These are phyloP conservation scores for Platygyra sinensis DNA, from an alignment of 64 coral and sea anemone genomes.

Conservation along the genomic window DNA sequence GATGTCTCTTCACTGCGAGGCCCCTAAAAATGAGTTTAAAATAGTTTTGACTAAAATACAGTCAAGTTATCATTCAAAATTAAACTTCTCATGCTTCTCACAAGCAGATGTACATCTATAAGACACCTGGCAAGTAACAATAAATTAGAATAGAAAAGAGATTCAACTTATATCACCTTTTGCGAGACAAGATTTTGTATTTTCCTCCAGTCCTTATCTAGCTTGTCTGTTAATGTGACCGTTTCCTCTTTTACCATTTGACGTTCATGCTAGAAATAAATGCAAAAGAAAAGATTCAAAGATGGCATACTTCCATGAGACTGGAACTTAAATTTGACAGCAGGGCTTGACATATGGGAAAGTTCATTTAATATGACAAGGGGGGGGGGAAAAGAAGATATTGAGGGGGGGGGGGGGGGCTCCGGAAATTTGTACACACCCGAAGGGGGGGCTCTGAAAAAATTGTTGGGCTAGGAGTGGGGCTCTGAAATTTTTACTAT, in stretches of 20 bases:
- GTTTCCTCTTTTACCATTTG: constrained; percentile 88
- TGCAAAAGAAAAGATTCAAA: not conserved
- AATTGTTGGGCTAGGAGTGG: too few relatives aligned
- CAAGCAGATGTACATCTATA: not conserved
- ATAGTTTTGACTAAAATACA: not conserved
- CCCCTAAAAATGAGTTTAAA: not conserved
- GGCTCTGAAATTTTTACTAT: too few relatives aligned
- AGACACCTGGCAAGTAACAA: not conserved
- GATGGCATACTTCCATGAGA: too few relatives aligned
- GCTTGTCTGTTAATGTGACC: constrained; percentile 66
- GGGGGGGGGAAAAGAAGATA: too few relatives aligned
- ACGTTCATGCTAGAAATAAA: constrained; percentile 76
- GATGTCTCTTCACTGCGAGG: not conserved
- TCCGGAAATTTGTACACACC: too few relatives aligned
- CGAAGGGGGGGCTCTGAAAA: too few relatives aligned
- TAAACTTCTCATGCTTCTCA: too few relatives aligned
- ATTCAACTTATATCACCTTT: constrained; percentile 26
- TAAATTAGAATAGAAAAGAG: not conserved
- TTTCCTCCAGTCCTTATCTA: constrained; percentile 80
- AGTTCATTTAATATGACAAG: too few relatives aligned
- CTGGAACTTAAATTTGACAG: too few relatives aligned
- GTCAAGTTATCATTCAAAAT: too few relatives aligned
- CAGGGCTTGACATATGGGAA: too few relatives aligned
- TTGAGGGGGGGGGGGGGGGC: too few relatives aligned
- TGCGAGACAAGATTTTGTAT: constrained; percentile 63